These are phyloP conservation scores for Eubasilissa regina DNA, from an alignment of 1,140 invertebrate species.

Conservation along the genomic window DNA sequence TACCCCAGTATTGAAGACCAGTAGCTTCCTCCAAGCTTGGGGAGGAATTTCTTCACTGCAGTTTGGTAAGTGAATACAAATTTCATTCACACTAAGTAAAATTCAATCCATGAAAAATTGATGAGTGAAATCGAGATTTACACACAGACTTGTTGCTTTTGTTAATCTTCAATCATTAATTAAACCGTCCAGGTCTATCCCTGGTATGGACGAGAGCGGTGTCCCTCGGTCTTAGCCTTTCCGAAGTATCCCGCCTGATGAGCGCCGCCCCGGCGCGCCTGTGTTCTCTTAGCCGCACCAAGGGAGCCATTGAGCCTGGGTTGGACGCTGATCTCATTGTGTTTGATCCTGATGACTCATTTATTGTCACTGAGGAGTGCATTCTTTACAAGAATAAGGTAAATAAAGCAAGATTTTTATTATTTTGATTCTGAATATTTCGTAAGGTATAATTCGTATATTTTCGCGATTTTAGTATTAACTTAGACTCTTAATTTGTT, in stretches of 20 bases:
- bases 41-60: conserved; percentile 83
- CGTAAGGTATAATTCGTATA: too few species aligned
- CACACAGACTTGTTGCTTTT: too few species aligned
- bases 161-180: neutral
- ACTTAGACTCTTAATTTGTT: too few species aligned
- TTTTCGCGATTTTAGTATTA: too few species aligned
- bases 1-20: conserved; percentile 77
- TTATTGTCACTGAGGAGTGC: conserved; percentile 70
- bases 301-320: conserved; percentile 76
- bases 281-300: conserved; percentile 74
- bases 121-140: too few species aligned
- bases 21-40: conserved; percentile 80
- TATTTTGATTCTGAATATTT: too few species aligned
- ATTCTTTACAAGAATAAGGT: conserved; percentile 77
- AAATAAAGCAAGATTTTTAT: conserved; percentile 22
- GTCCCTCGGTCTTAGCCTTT: conserved; percentile 70
- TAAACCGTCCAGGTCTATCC: conserved; percentile 71
- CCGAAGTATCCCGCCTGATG: conserved; percentile 75
- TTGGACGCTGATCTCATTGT: conserved; percentile 82
- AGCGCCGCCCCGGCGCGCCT: conserved; percentile 75
- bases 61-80: conserved; percentile 73
- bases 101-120: too few species aligned
- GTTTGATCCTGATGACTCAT: conserved; percentile 78
- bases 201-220: conserved; percentile 78
- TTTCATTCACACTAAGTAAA: too few species aligned